Percentiles rank a stretch among this genome's conserved stretches.
Conservation (phyloP, 2,113 vertebrate species). For the Tursiops truncatus region DNA sequence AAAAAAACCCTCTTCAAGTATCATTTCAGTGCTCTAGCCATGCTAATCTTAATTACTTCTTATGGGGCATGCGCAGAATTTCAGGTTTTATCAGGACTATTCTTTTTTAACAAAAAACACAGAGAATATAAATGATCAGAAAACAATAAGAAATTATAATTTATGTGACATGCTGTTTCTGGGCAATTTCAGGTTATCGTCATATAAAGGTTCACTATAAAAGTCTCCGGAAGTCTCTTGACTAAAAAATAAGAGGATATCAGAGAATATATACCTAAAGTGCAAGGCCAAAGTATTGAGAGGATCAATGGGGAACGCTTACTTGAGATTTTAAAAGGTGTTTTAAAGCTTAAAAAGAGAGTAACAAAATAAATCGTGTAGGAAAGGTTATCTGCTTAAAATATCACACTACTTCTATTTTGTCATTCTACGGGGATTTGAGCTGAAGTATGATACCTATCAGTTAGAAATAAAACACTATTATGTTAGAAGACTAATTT, state of each 20-base stretch:
- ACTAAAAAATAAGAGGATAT: not conserved
- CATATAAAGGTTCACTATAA: not conserved
- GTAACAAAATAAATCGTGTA: not conserved
- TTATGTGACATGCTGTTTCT: not conserved
- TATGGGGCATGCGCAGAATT: not conserved
- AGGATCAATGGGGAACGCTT: not conserved
- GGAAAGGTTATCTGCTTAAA: not conserved
- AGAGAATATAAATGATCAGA: not conserved
- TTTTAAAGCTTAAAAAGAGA: not conserved
- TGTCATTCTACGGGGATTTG: not conserved
- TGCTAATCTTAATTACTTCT: not conserved
- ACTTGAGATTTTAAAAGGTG: not conserved
- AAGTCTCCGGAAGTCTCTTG: not conserved
- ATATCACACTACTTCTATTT: not conserved
- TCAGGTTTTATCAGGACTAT: not conserved
- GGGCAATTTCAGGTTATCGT: not conserved
- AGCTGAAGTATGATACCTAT: not conserved
- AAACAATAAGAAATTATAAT: not conserved
- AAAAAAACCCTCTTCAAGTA: not conserved
- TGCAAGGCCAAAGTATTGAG: not conserved
- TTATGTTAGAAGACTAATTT: not conserved
- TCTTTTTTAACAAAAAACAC: not conserved
- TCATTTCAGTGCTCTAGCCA: not conserved
- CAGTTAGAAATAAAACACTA: not conserved
- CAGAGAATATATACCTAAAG: not conserved